Conservation (phyloP, 2,888 invertebrate genomes). For the Trissolcus japonicus region DNA sequence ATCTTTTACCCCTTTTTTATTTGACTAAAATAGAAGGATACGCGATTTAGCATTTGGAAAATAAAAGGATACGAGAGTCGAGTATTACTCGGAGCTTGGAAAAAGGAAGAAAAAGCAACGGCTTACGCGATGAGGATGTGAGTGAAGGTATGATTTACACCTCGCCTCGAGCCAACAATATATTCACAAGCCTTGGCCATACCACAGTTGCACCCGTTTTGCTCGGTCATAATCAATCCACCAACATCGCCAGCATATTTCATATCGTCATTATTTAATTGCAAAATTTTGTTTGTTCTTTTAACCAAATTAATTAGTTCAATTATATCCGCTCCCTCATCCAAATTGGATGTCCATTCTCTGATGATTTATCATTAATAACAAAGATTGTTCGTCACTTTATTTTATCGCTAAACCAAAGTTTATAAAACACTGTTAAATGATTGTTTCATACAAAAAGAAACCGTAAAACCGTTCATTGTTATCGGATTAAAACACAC, state of each 20-base stretch:
- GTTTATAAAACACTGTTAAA: background rate
- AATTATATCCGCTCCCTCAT: too few relatives aligned
- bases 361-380: too few relatives aligned
- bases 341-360: too few relatives aligned
- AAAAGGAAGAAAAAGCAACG: slow-evolving; percentile 1
- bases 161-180: slow-evolving; percentile 17
- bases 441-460: background rate
- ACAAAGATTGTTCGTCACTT: too few relatives aligned
- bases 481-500: background rate
- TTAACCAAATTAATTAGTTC: too few relatives aligned
- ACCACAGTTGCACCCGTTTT: slow-evolving; percentile 22
- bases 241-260: slow-evolving; percentile 6
- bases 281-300: slow-evolving; percentile 3
- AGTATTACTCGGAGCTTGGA: background rate
- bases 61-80: background rate
- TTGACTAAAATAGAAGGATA: too few relatives aligned
- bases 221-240: slow-evolving; percentile 6
- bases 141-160: slow-evolving; percentile 28
- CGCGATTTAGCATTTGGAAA: background rate
- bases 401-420: too few relatives aligned
- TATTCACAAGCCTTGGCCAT: slow-evolving; percentile 12
- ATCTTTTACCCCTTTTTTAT: too few relatives aligned
- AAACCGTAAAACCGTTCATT: slow-evolving; percentile 1
- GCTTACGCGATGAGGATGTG: slow-evolving; percentile 15
- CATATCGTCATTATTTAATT: slow-evolving; percentile 7